A percentile compares a stretch with the other conserved stretches of the same genome.
These are phyloP conservation scores for Clarias fuscus DNA, from an alignment of 2,797 vertebrate genomes.

Conservation along the genomic window DNA sequence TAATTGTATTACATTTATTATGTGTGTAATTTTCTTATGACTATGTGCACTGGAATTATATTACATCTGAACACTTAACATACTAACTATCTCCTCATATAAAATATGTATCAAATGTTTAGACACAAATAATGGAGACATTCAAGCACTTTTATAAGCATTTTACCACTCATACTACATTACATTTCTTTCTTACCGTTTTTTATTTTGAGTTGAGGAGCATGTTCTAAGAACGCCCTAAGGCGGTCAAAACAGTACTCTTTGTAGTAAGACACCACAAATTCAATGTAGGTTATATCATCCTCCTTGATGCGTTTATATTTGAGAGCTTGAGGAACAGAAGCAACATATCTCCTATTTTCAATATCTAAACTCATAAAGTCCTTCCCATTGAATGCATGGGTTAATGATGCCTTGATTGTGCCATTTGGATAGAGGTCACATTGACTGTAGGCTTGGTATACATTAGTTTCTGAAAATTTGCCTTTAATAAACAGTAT, in stretches of 20 bases:
- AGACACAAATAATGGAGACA: no score
- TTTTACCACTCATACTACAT: background rate
- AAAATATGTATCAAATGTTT: no score
- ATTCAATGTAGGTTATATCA: background rate
- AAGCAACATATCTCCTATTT: background rate
- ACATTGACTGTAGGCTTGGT: conserved; percentile 10
- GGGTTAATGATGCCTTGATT: background rate
- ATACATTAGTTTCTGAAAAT: background rate
- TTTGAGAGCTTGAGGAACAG: background rate
- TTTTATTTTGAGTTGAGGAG: background rate
- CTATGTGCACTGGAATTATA: no score
- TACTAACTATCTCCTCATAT: no score
- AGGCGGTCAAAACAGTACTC: background rate
- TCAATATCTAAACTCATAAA: conserved; percentile 21
- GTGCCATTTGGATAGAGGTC: conserved; percentile 7
- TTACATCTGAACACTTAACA: no score
- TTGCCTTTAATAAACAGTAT: background rate
- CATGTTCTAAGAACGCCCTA: background rate
- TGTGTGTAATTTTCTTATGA: no score
- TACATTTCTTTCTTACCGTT: conserved; percentile 11
- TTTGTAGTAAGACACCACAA: background rate
- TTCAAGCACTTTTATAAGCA: no score
- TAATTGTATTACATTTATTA: no score
- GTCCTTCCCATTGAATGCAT: conserved; percentile 26
- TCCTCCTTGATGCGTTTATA: background rate